phyloP scores from a whole-genome alignment of 2,888 invertebrate genomes.

The Mesoligia furuncula region DNA sequence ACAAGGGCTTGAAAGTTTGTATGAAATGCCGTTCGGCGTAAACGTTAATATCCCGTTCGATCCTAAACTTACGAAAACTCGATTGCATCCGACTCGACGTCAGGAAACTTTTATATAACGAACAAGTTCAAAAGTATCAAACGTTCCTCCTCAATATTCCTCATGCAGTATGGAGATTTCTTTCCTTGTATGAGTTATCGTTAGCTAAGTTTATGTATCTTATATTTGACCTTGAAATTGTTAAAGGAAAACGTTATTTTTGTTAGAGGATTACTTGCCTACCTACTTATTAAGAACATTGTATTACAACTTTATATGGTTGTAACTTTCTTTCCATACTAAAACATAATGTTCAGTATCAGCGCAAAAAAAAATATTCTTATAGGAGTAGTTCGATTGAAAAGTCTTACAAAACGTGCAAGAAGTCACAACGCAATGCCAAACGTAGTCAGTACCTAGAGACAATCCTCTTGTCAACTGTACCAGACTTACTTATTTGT shows the following conservation, averaged over 20 bases:
- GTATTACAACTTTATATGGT: not conserved
- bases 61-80: constrained; percentile 10
- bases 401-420: not conserved
- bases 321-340: not conserved
- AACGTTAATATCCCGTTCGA: constrained; percentile 18
- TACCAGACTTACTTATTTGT: not conserved
- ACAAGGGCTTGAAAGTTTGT: too few species aligned
- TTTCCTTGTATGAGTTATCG: constrained; percentile 6
- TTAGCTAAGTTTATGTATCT: not conserved
- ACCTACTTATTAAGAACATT: not conserved
- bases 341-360: not conserved
- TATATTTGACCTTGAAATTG: not conserved
- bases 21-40: too few species aligned
- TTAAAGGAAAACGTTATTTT: not conserved
- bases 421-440: not conserved
- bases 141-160: not conserved
- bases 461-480: not conserved
- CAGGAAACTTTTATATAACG: constrained; percentile 14
- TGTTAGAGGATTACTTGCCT: not conserved
- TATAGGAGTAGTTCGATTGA: too few species aligned
- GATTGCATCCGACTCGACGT: constrained; percentile 4
- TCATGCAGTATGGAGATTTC: not conserved
- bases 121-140: constrained; percentile 23
- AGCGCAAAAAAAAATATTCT: not conserved
- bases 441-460: not conserved